phyloP scores from a whole-genome alignment of 2,113 vertebrate genomes.

The Campylomormyrus numenius region DNA sequence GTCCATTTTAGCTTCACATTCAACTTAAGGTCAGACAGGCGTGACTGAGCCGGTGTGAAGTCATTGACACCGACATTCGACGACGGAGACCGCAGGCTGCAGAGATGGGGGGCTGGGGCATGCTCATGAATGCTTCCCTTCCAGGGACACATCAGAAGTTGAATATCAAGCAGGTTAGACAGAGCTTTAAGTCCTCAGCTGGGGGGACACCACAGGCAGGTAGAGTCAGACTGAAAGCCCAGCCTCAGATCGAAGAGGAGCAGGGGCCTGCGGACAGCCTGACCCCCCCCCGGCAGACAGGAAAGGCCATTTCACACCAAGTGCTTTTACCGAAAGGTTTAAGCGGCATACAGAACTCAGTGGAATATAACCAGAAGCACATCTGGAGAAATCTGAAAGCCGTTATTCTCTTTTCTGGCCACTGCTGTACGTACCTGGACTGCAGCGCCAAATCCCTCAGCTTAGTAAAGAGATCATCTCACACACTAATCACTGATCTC shows the following conservation, averaged over 20 bases:
- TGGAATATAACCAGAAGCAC: not conserved
- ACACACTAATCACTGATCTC: not conserved
- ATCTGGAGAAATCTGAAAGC: not conserved
- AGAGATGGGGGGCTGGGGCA: not conserved
- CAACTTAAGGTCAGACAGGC: not conserved
- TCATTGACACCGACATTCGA: not conserved
- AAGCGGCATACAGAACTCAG: not conserved
- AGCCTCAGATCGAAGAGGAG: not conserved
- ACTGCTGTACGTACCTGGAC: not conserved
- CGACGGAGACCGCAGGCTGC: not conserved
- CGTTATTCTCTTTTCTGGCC: not conserved
- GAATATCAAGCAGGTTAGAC: not conserved
- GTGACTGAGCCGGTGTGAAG: not conserved
- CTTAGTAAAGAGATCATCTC: not conserved
- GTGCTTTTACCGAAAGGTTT: not conserved
- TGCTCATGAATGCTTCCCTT: not conserved
- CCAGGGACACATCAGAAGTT: not conserved
- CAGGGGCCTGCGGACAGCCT: not conserved
- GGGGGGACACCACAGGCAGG: not conserved
- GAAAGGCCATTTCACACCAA: not conserved
- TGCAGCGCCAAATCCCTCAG: not conserved
- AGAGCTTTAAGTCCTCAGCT: not conserved
- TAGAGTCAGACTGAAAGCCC: not conserved
- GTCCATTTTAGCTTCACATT: not conserved
- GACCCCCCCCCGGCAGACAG: not conserved